Evolutionary conservation across 2,797 vertebrate genomes (phyloP), one percentile per base, ranked within the genome.

Genomic region (Girardinus metallicus): DNA sequence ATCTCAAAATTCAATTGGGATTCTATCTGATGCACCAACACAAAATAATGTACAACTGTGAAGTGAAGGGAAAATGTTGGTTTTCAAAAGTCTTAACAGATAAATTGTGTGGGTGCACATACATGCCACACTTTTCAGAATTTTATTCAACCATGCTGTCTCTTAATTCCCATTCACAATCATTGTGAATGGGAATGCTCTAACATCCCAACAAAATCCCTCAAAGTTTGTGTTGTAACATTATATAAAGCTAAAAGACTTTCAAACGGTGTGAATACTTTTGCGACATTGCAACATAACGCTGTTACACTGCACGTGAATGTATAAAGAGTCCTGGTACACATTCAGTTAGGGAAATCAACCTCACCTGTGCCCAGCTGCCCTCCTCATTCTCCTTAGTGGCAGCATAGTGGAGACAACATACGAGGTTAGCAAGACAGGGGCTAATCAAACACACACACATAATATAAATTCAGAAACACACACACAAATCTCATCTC

Each of bases 351-450:
- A 70, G 5, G 46, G 55, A 73, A 49, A 77, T 73, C 29, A 71
- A 62, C 87, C 98, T 98, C 96, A 99, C 98, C 98, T 99, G 98
- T 80, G 98, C 98, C 98, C 98, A 99, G 96, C 98, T 99, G 92
- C 98, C 97, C 92, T 98, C 97, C 95, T 98, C 98, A 93, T 96
- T 98, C 85, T 98, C 98, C 98, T 99, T 95, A 93, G 92, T 53
- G 90, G 92, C 88, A 93, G 89, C 93, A 91, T 78, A 95, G 84
- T 94, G 88, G 96, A 97, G 83, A 96, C 90, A 93, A 89, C 86
- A 87, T 57, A 91, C 78, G 95, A 79, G 92, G 90, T 97, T 95
- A 93, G 90, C 86, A 75, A 80, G 73, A 88, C 66, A 81, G 36
- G 31, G 21, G 39, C n/a, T 29, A 47, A 78, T 41, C 60, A 71